These are phyloP conservation scores for Recurvirostra avosetta DNA, from an alignment of 2,113 vertebrate species.

Conservation along the genomic window DNA sequence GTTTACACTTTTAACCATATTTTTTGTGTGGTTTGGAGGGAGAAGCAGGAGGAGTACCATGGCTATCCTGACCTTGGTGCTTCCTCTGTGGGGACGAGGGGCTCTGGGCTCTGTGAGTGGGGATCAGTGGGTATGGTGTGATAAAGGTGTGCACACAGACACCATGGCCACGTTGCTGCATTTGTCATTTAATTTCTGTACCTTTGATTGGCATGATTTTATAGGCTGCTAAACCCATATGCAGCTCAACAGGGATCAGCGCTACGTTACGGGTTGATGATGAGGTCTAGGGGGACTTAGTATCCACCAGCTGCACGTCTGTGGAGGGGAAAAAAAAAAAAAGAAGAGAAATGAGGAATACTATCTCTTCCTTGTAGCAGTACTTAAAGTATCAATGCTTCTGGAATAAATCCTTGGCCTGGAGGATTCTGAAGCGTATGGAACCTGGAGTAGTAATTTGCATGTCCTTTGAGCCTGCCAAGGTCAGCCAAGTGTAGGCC, in stretches of 20 bases:
- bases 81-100: background rate
- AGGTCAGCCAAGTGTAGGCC: background rate
- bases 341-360: background rate
- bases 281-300: background rate
- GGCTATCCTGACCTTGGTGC: no score
- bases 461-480: background rate
- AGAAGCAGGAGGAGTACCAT: background rate
- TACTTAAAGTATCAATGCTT: background rate
- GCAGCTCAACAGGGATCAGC: background rate
- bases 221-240: background rate
- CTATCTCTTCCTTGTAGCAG: background rate
- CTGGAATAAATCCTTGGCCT: background rate
- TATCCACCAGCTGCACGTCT: background rate
- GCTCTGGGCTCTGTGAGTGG: background rate
- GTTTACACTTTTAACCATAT: background rate
- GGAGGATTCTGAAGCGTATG: background rate
- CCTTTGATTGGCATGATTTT: background rate
- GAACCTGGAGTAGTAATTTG: background rate
- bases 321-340: background rate
- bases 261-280: rapidly evolving
- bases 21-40: background rate
- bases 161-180: background rate
- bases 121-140: background rate
- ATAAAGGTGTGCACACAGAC: background rate
- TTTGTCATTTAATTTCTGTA: background rate